These are phyloP conservation scores for Garrulus glandarius DNA, from an alignment of 2,797 vertebrate species.

Conservation along the genomic window DNA sequence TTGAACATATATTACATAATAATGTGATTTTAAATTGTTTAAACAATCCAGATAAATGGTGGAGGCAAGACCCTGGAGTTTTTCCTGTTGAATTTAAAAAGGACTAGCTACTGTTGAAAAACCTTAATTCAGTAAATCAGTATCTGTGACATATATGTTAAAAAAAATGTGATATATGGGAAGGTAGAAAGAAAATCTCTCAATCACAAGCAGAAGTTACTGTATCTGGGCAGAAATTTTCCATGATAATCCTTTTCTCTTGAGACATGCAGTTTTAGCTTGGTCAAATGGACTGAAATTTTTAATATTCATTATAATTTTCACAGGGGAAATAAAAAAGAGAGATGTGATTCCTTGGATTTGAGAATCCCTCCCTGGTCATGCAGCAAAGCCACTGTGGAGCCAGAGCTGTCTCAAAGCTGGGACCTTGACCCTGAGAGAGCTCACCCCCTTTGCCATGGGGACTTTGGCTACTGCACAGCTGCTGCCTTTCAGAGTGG, in stretches of 20 bases:
- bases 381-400: not conserved
- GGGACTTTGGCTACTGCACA: accelerated
- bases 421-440: too few species aligned
- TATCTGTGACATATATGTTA: not conserved
- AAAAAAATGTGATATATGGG: not conserved
- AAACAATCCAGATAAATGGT: not conserved
- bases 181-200: not conserved
- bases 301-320: not conserved
- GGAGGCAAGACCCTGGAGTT: not conserved
- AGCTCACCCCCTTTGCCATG: accelerated
- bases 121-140: not conserved
- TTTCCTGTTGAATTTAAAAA: not conserved
- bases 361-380: not conserved
- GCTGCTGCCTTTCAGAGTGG: not conserved
- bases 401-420: not conserved
- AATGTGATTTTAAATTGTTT: not conserved
- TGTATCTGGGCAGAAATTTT: not conserved
- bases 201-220: not conserved
- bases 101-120: not conserved
- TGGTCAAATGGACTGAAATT: not conserved
- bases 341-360: not conserved
- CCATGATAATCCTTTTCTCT: not conserved
- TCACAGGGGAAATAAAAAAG: not conserved
- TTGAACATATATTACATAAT: not conserved
- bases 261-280: not conserved